Base-by-base conservation (phyloP, 2,888 invertebrate genomes). In the Eudasyphora cyanicolor region DNA sequence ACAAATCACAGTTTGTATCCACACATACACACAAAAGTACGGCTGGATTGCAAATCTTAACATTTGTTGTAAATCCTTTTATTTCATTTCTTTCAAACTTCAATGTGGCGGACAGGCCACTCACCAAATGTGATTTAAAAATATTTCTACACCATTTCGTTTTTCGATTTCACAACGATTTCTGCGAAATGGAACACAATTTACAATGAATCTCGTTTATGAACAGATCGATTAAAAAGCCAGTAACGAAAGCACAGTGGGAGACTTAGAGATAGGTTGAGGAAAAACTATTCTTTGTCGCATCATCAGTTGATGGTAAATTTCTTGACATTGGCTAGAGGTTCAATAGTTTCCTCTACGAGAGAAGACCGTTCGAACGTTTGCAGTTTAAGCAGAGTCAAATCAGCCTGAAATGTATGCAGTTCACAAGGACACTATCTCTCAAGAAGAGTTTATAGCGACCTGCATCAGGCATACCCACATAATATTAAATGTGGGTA, bases 171-270 rank as follows among this genome's bases (percentile, higher is more conserved):
- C 51, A 69, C 21, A 35, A 21, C 67, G 45, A 12, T 69, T 10
- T 7, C 29, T 60, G 76, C 87, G 86, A 87, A 89, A 88, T 87
- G 87, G 87, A 87, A 87, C 85, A 87, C 90, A 89, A 89, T 89
- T 89, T 89, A 89, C 88, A 88, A 87, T 87, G 87, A 87, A 88
- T 86, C 87, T 87, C 81, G 79, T 79, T 79, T 77, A 77, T 85
- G 70, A 75, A 70, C 27, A 29, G 29, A 42, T 0, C 19, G 17
- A 69, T 14, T 17, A 10, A 49, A 49, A 49, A 67, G n/a, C 19
- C 51, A 19, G 1, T 12, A 57, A 27, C 12, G 19, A 54, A 54
- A 54, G 12, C 12, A 38, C 12, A 45, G 45, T 45, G n/a, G n/a
- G 32, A 8, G 32, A 32, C 4, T 32, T 32, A 6, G 8, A 32